A percentile compares a stretch with the other conserved stretches of the same genome.
Evolutionary conservation across 2,113 vertebrate species (phyloP).

Genomic region (Dromiciops gliroides): DNA sequence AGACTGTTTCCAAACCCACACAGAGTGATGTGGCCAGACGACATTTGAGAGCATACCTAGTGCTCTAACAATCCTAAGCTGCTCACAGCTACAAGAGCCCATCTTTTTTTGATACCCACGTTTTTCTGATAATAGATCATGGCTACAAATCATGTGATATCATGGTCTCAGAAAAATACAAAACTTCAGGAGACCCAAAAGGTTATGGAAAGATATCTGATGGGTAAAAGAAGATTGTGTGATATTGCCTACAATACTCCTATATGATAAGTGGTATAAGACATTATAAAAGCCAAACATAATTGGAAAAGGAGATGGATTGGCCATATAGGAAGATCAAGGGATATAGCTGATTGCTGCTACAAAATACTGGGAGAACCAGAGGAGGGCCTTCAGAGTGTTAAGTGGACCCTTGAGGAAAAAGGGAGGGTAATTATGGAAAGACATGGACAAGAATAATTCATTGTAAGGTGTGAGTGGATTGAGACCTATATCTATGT

Average conservation of each 20-base stretch:
- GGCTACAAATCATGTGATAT: not conserved
- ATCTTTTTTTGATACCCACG: not conserved
- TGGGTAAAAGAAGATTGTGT: not conserved
- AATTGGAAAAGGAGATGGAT: not conserved
- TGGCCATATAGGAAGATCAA: not conserved
- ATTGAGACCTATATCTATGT: not conserved
- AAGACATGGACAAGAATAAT: not conserved
- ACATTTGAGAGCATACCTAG: not conserved
- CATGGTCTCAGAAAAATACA: not conserved
- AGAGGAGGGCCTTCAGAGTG: not conserved
- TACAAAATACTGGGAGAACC: not conserved
- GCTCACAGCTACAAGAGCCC: not conserved
- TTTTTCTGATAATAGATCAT: not conserved
- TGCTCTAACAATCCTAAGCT: not conserved
- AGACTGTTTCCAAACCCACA: not conserved
- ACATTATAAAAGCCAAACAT: not conserved
- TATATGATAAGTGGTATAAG: not conserved
- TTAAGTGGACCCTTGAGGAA: not conserved
- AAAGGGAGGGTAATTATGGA: not conserved
- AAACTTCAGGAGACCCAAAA: not conserved
- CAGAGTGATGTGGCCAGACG: not conserved
- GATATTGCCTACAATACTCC: not conserved
- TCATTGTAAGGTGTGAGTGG: not conserved
- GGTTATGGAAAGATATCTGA: not conserved
- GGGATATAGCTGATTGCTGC: not conserved